Evolutionary conservation across 2,113 vertebrate species (phyloP).

Genomic region (Campylorhamphus procurvoides): DNA sequence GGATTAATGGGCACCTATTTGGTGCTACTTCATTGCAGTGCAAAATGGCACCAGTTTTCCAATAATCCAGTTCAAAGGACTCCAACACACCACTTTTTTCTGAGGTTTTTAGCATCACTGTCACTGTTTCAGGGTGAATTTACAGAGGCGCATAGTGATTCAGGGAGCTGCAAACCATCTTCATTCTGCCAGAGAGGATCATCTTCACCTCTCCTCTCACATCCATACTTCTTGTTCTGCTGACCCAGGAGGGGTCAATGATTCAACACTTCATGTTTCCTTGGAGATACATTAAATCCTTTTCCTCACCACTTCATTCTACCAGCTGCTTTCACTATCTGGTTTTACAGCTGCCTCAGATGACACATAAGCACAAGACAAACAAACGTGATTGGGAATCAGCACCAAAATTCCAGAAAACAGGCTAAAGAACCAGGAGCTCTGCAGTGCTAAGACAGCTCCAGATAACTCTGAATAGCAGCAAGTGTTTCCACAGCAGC

Average conservation of each 20-base stretch:
- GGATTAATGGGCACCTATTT: not conserved
- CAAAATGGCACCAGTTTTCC: not conserved
- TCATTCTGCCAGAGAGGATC: not conserved
- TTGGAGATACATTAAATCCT: not conserved
- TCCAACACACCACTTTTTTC: not conserved
- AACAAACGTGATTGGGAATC: not conserved
- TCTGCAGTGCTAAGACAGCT: not conserved
- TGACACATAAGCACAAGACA: not conserved
- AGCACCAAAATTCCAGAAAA: not conserved
- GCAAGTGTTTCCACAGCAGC: not conserved
- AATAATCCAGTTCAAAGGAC: not conserved
- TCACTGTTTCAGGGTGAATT: not conserved
- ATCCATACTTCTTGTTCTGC: not conserved
- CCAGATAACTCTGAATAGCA: not conserved
- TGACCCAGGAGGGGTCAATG: not conserved
- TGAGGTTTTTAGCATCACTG: not conserved
- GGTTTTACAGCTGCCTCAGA: not conserved
- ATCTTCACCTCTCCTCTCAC: not conserved
- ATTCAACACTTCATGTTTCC: not conserved
- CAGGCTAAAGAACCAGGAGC: not conserved
- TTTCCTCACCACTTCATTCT: not conserved
- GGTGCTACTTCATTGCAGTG: not conserved
- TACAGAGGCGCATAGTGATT: not conserved
- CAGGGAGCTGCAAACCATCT: not conserved
- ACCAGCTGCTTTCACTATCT: not conserved